phyloP scores from a whole-genome alignment of 2,797 vertebrate genomes.

The Sphenodon punctatus region DNA sequence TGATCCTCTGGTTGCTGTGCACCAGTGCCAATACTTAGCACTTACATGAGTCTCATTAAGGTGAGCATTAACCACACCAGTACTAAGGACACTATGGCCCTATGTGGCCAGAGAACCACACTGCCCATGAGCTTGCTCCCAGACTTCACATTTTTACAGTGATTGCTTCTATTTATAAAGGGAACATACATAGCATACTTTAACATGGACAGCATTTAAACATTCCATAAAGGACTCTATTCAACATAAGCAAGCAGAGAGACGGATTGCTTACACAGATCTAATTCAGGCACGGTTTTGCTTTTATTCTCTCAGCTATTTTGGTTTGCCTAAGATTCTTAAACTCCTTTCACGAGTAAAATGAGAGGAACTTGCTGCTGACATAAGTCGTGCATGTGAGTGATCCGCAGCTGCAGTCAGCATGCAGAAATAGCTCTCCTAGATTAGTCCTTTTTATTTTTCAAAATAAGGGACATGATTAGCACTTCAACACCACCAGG shows the following conservation, averaged over 20 bases:
- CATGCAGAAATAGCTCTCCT: not conserved
- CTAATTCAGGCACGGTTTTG: not conserved
- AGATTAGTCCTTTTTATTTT: conserved; percentile 14
- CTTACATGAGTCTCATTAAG: too few species aligned
- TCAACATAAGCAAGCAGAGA: not conserved
- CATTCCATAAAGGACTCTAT: conserved; percentile 9
- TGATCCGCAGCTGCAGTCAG: conserved; percentile 12
- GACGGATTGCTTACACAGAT: not conserved
- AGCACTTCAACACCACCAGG: not conserved
- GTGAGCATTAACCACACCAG: too few species aligned
- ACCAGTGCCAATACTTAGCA: not conserved
- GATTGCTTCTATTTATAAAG: conserved; percentile 35
- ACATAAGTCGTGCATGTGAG: conserved; percentile 1
- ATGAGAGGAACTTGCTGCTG: not conserved
- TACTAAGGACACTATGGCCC: too few species aligned
- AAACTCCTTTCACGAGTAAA: conserved; percentile 20
- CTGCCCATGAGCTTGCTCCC: not conserved
- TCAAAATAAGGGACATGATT: not conserved
- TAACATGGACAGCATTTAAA: conserved; percentile 2
- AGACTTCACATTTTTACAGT: not conserved
- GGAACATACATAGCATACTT: conserved; percentile 1
- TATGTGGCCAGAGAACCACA: too few species aligned
- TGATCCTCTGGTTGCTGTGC: not conserved
- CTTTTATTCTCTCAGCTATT: not conserved
- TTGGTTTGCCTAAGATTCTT: not conserved